Conservation (phyloP, 2,113 vertebrate genomes). For the Chrysochloris asiatica region DNA sequence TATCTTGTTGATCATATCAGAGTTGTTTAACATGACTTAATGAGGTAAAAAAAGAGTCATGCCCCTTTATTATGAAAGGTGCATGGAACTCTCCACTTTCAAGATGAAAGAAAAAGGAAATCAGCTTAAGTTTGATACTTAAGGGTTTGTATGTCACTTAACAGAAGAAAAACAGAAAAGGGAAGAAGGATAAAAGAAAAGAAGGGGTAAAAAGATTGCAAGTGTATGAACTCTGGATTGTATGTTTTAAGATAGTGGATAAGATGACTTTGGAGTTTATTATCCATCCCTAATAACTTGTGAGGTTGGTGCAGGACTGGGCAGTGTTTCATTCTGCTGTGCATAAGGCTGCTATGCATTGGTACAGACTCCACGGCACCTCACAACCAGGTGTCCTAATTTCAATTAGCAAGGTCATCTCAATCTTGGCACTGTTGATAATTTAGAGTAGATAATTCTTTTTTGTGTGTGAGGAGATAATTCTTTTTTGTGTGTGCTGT, state of each 20-base stretch:
- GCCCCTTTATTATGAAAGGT: not conserved
- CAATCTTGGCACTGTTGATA: not conserved
- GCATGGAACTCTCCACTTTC: not conserved
- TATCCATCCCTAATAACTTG: not conserved
- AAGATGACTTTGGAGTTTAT: not conserved
- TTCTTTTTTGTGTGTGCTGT: not conserved
- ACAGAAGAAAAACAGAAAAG: not conserved
- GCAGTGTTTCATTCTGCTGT: too few relatives aligned
- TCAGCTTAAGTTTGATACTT: not conserved
- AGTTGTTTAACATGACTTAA: not conserved
- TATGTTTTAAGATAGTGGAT: not conserved
- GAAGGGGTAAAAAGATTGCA: not conserved
- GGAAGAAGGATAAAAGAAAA: not conserved
- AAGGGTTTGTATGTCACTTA: too few relatives aligned
- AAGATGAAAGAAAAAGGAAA: not conserved
- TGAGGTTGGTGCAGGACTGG: too few relatives aligned
- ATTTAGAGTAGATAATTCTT: not conserved
- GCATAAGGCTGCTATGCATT: too few relatives aligned
- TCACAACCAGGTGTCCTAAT: not conserved
- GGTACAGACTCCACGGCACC: too few relatives aligned
- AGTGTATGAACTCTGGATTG: not conserved
- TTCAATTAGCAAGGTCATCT: not conserved
- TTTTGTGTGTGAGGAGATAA: not conserved
- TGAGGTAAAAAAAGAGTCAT: not conserved
- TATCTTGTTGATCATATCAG: not conserved